phyloP scores from a whole-genome alignment of 1,140 invertebrate genomes.

The Tenebrio molitor region DNA sequence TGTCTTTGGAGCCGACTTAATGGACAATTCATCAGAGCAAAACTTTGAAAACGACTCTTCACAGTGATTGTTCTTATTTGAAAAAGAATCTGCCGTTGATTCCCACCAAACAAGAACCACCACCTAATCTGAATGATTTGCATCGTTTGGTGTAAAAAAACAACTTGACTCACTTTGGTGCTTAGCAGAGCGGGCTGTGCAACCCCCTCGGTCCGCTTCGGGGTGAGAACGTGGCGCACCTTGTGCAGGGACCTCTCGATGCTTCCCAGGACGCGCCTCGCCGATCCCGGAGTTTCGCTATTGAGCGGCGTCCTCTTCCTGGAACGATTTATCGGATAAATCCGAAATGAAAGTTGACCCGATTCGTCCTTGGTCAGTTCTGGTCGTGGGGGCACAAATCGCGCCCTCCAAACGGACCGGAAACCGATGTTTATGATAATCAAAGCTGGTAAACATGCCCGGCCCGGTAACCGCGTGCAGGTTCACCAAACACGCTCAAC shows the following conservation, averaged over 20 bases:
- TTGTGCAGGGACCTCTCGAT: slow-evolving; percentile 79
- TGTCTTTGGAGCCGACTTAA: slow-evolving; percentile 1
- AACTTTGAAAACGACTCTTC: too few relatives aligned
- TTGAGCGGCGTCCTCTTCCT: slow-evolving; percentile 48
- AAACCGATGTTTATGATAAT: slow-evolving; percentile 51
- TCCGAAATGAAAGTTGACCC: slow-evolving; percentile 4
- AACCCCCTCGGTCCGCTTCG: slow-evolving; percentile 69
- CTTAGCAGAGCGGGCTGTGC: slow-evolving; percentile 66
- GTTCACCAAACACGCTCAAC: slow-evolving; percentile 40
- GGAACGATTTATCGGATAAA: slow-evolving; percentile 26
- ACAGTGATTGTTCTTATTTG: too few relatives aligned
- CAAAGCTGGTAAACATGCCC: slow-evolving; percentile 47
- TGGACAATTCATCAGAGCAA: slow-evolving; percentile 4
- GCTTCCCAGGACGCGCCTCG: slow-evolving; percentile 76
- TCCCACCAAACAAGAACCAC: too few relatives aligned
- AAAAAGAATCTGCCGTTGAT: too few relatives aligned
- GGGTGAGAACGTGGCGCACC: slow-evolving; percentile 80
- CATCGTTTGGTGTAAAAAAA: too few relatives aligned
- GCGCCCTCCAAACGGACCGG: slow-evolving; percentile 50
- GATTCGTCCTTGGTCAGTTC: slow-evolving; percentile 17
- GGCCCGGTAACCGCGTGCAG: slow-evolving; percentile 36
- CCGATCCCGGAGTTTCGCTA: slow-evolving; percentile 68
- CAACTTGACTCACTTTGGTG: slow-evolving; percentile 65
- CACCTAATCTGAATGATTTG: too few relatives aligned
- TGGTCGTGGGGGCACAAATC: slow-evolving; percentile 37